phyloP scores from a whole-genome alignment of 2,113 vertebrate species.

The Petrocephalus zakoni region DNA sequence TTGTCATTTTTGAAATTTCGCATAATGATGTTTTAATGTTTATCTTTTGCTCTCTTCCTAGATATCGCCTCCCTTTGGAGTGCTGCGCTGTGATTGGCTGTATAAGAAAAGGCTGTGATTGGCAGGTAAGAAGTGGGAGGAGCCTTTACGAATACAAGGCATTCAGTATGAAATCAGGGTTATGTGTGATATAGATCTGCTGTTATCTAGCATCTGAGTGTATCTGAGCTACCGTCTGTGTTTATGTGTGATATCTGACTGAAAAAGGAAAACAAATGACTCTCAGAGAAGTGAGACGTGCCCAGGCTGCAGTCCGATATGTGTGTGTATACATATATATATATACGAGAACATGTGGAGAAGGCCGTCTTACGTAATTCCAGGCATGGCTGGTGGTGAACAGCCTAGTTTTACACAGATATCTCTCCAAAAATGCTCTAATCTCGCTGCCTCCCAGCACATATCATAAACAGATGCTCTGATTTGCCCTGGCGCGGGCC shows the following conservation, averaged over 20 bases:
- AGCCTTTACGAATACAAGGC: not conserved
- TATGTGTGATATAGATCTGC: not conserved
- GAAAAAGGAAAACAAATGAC: not conserved
- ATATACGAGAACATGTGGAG: not conserved
- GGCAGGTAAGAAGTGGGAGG: not conserved
- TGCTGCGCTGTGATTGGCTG: not conserved
- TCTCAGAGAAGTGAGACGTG: not conserved
- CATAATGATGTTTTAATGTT: not conserved
- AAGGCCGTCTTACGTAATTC: conserved; percentile 38
- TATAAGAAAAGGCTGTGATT: not conserved
- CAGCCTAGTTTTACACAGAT: conserved; percentile 53
- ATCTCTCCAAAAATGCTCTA: conserved; percentile 58
- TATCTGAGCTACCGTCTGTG: not conserved
- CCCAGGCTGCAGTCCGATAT: not conserved
- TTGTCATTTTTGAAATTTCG: not conserved
- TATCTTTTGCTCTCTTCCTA: not conserved
- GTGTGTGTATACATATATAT: not conserved
- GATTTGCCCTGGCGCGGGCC: too few species aligned
- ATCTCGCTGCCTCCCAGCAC: not conserved
- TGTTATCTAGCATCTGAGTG: not conserved
- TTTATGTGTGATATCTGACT: not conserved
- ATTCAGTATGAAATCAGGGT: not conserved
- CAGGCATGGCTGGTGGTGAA: conserved; percentile 49
- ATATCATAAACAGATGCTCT: not conserved
- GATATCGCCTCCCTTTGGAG: not conserved